Percentiles rank a stretch among this genome's conserved stretches.
Conservation (phyloP, 2,113 vertebrate species). For the Pyxicephalus adspersus region DNA sequence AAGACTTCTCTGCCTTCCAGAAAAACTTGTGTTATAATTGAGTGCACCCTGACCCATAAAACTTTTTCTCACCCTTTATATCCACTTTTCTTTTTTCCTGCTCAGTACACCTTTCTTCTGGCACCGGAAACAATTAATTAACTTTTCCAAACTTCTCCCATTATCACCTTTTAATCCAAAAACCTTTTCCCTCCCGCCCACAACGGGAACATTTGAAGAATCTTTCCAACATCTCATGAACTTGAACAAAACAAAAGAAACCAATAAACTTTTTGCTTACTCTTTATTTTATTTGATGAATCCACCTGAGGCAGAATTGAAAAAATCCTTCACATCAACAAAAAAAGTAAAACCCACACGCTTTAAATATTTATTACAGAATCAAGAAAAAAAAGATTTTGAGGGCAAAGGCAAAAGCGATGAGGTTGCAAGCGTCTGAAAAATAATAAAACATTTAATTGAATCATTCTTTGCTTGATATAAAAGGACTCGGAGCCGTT, state of each 20-base stretch:
- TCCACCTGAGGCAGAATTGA: neutral
- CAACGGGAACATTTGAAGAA: too few relatives aligned
- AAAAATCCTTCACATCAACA: constrained; percentile 23
- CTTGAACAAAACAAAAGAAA: neutral
- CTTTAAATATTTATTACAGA: constrained; percentile 23
- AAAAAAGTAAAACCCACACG: neutral
- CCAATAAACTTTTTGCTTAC: constrained; percentile 26
- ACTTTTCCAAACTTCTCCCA: too few relatives aligned
- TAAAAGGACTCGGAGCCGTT: neutral
- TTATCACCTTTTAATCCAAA: neutral
- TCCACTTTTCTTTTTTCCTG: too few relatives aligned
- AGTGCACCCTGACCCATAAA: too few relatives aligned
- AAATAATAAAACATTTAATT: constrained; percentile 40
- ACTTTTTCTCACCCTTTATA: too few relatives aligned
- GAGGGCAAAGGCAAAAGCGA: constrained; percentile 2
- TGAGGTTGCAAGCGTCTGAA: neutral
- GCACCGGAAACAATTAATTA: too few relatives aligned
- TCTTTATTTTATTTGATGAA: neutral
- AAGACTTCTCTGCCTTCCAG: too few relatives aligned
- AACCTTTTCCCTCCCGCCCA: neutral
- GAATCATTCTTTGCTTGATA: constrained; percentile 10
- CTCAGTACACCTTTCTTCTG: too few relatives aligned
- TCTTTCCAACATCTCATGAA: neutral
- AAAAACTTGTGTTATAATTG: too few relatives aligned
- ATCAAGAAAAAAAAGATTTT: neutral